Evolutionary conservation across 2,888 invertebrate species (phyloP).

Genomic region (Allolobophora icterica): DNA sequence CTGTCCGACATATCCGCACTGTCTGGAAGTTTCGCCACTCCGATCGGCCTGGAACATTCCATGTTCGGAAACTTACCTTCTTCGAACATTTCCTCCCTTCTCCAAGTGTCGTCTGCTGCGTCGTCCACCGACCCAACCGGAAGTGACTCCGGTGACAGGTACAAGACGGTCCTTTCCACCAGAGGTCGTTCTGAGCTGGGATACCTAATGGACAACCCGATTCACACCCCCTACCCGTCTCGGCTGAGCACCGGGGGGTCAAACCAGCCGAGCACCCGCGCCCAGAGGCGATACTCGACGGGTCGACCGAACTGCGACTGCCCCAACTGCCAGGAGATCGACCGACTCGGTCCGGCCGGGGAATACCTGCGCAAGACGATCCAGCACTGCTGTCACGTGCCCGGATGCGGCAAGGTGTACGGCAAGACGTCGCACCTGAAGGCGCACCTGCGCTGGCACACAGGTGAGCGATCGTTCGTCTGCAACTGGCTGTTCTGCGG

Average conservation of each 20-base stretch:
- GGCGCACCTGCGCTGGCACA: slow-evolving; percentile 97
- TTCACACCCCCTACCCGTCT: slow-evolving; percentile 39
- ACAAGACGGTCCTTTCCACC: slow-evolving; percentile 20
- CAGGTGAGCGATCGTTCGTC: slow-evolving; percentile 93
- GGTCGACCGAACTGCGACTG: slow-evolving; percentile 95
- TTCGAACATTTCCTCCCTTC: slow-evolving; percentile 2
- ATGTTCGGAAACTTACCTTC: slow-evolving; percentile 27
- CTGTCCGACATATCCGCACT: slow-evolving; percentile 21
- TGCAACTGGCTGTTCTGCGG: slow-evolving; percentile 98
- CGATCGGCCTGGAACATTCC: slow-evolving; percentile 31
- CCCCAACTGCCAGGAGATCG: slow-evolving; percentile 96
- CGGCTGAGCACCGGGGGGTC: slow-evolving; percentile 20
- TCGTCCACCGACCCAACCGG: neutral
- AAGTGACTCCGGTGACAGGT: neutral
- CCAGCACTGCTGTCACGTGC: slow-evolving; percentile 64
- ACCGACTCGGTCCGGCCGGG: slow-evolving; percentile 82
- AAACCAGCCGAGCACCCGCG: slow-evolving; percentile 6
- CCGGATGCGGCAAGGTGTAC: slow-evolving; percentile 71
- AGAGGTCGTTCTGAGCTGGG: slow-evolving; percentile 22
- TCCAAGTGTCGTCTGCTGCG: neutral
- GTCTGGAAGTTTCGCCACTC: slow-evolving; percentile 28
- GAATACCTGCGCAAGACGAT: slow-evolving; percentile 67
- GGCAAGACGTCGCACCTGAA: slow-evolving; percentile 97
- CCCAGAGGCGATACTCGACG: slow-evolving; percentile 78
- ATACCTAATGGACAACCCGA: slow-evolving; percentile 40